phyloP scores from a whole-genome alignment of 2,888 invertebrate genomes.

The Tanytarsus gracilentus region DNA sequence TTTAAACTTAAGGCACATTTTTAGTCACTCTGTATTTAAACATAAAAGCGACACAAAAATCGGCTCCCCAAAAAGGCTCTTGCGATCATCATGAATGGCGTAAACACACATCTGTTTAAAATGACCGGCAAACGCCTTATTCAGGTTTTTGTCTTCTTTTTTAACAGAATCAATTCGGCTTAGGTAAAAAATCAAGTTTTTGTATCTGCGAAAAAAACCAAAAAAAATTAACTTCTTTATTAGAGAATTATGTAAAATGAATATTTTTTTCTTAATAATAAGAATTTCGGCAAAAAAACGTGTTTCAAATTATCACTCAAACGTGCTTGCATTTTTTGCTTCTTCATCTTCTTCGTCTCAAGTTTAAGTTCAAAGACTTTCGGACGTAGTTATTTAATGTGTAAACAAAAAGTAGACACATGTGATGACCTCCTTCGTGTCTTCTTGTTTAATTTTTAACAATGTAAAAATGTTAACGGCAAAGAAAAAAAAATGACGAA shows the following conservation, averaged over 20 bases:
- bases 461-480: too few species aligned
- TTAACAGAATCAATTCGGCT: background rate
- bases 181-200: background rate
- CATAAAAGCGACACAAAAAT: background rate
- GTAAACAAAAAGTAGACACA: too few species aligned
- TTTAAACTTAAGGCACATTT: background rate
- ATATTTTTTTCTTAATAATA: too few species aligned
- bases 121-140: background rate
- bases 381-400: too few species aligned
- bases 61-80: background rate
- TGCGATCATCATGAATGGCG: background rate
- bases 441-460: too few species aligned
- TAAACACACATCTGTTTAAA: background rate
- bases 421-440: too few species aligned
- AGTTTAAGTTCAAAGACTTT: conserved; percentile 4
- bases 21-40: conserved; percentile 4
- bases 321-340: background rate
- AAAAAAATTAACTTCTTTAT: background rate
- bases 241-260: background rate
- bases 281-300: too few species aligned
- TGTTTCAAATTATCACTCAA: background rate
- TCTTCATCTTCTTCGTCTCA: background rate
- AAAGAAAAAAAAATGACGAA: too few species aligned
- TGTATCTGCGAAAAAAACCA: background rate
- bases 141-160: too few species aligned